These are phyloP conservation scores for Chaetodon auriga DNA, from an alignment of 2,113 vertebrate genomes.

Conservation along the genomic window DNA sequence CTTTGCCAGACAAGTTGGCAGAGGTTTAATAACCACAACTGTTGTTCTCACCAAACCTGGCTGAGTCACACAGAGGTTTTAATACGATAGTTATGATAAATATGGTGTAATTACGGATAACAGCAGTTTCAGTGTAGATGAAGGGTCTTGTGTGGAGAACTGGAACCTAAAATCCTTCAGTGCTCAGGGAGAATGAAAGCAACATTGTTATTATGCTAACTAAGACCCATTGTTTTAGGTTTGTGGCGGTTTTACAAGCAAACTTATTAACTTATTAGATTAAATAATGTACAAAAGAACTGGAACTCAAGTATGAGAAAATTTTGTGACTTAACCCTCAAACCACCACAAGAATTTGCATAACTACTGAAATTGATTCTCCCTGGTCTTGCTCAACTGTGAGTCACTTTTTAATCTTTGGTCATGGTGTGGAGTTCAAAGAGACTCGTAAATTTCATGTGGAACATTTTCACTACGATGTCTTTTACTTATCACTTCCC, in stretches of 20 bases:
- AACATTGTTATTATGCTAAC: constrained; percentile 29
- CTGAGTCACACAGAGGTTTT: constrained; percentile 55
- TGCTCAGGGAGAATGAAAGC: constrained; percentile 26
- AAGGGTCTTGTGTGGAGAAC: constrained; percentile 38
- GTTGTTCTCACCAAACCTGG: constrained; percentile 59
- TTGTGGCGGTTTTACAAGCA: constrained; percentile 1
- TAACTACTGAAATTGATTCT: constrained; percentile 44
- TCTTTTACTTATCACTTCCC: constrained; percentile 17
- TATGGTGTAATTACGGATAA: constrained; percentile 56
- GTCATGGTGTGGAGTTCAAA: constrained; percentile 59
- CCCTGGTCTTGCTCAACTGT: constrained; percentile 8
- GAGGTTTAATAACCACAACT: constrained; percentile 50
- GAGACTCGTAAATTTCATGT: constrained; percentile 38
- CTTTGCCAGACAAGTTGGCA: constrained; percentile 50
- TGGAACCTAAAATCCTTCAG: constrained; percentile 21
- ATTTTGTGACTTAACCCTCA: constrained; percentile 22
- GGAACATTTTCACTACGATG: constrained; percentile 18
- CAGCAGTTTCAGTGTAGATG: constrained; percentile 43
- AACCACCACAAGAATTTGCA: constrained; percentile 27
- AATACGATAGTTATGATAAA: constrained; percentile 55
- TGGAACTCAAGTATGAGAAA: not conserved
- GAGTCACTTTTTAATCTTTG: constrained; percentile 42
- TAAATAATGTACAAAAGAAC: constrained; percentile 6
- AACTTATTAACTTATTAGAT: constrained; percentile 16
- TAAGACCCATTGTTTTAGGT: constrained; percentile 1